Conservation (phyloP, 2,797 vertebrate genomes). For the Halcyon badia region DNA sequence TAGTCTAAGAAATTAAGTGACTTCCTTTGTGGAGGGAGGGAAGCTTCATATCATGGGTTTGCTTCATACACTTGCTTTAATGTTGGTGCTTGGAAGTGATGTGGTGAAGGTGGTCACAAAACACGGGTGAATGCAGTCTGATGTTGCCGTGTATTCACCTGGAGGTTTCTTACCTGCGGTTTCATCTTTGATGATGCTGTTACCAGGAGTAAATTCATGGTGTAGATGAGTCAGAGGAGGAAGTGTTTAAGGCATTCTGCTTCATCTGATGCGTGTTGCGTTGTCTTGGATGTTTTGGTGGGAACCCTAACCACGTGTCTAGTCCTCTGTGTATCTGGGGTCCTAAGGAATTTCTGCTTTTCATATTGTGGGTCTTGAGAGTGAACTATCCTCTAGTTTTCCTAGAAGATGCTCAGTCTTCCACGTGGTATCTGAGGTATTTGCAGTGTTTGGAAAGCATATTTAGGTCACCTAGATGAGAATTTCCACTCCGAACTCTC, state of each 20-base stretch:
- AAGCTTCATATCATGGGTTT: background rate
- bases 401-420: background rate
- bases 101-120: background rate
- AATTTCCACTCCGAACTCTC: background rate
- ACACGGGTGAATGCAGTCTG: background rate
- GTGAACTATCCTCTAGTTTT: background rate
- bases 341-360: background rate
- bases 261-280: background rate
- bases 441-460: background rate
- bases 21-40: background rate
- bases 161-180: background rate
- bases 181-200: background rate
- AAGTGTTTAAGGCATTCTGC: background rate
- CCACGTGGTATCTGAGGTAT: background rate
- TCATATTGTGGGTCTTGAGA: background rate
- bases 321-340: rapidly evolving
- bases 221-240: background rate
- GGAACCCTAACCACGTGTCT: background rate
- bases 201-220: background rate
- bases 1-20: background rate
- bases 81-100: background rate
- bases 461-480: background rate
- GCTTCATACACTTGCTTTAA: background rate
- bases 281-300: background rate
- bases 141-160: background rate